Base-by-base conservation (phyloP, 1,140 invertebrate species). In the Drosophila melanica region DNA sequence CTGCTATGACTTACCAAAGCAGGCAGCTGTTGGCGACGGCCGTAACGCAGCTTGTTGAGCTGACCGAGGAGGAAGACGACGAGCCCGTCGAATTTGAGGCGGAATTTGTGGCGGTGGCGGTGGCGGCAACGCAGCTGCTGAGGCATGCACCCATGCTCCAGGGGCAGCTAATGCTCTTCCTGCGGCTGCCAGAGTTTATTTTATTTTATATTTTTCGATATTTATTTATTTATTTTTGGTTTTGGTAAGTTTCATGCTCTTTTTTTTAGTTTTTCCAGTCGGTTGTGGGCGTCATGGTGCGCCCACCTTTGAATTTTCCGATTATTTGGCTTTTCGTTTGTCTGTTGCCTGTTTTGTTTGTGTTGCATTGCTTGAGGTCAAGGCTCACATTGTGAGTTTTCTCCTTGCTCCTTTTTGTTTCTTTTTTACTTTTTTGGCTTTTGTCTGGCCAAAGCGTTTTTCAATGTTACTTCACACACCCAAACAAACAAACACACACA, bases 131-230 rank as follows among this genome's bases (percentile, higher is more conserved):
- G 35, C 85, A 89, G 78, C 80, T 85, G 70, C 85, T 85, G 33
- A 90, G 65, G 55, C 85, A 90, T 79, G 85, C 84, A 82, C 85
- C 85, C 85, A 90, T 90, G 58, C 74, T 87, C 69, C 51, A 60
- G 20, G n/a, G 27, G 30, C 35, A 39, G 53, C 51, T 60, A 55
- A 35, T 58, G 69, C 57, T 59, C 57, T 39, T 58, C 11, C 42
- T 42, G 39, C 53, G 48, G 58, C 20, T 44, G 54, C 47, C 63
- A 68, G 55, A 62, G 62, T 72, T 72, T 62, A 50, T 48, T 10
- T 53, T 70, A 67, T 45, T 50, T 35, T 42, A 35, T 50, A n/a
- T 48, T 18, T 53, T 42, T 47, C 20, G 27, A 16, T n/a, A 58
- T 35, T 35, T 35, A 12, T 35, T 65, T 27, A 23, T 23, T 23